Percentiles rank a stretch among this genome's conserved stretches.
Evolutionary conservation across 2,113 vertebrate species (phyloP).

Genomic region (Sterrhoptilus dennistouni): DNA sequence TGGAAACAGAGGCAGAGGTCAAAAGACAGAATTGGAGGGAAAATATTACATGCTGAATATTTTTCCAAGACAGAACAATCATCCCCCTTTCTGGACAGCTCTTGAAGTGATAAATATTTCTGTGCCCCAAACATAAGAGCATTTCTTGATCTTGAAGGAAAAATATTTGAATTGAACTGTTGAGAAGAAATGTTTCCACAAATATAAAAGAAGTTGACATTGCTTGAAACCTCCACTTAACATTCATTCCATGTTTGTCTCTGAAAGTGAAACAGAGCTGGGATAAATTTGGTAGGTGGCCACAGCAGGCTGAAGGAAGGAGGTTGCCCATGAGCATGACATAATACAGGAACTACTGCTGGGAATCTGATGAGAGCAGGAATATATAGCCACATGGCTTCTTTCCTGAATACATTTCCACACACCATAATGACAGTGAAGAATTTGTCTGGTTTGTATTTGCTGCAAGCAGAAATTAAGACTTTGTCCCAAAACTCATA

Average conservation of each 20-base stretch:
- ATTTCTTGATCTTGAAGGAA: neutral
- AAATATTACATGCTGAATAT: neutral
- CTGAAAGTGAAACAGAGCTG: neutral
- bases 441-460: neutral
- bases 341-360: neutral
- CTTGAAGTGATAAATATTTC: neutral
- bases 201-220: neutral
- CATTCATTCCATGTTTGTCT: neutral
- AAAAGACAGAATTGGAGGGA: neutral
- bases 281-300: neutral
- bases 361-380: neutral
- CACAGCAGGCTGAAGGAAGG: neutral
- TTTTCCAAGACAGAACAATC: neutral
- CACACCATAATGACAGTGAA: neutral
- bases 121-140: neutral
- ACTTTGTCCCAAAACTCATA: neutral
- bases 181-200: neutral
- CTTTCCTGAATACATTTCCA: neutral
- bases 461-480: neutral
- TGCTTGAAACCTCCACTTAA: neutral
- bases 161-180: neutral
- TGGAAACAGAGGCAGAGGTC: neutral
- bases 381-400: neutral
- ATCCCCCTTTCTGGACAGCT: neutral
- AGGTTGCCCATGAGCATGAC: neutral